Evolutionary conservation across 2,888 invertebrate species (phyloP), one percentile per base, ranked within the genome.

Genomic region (Melieria omissa): DNA sequence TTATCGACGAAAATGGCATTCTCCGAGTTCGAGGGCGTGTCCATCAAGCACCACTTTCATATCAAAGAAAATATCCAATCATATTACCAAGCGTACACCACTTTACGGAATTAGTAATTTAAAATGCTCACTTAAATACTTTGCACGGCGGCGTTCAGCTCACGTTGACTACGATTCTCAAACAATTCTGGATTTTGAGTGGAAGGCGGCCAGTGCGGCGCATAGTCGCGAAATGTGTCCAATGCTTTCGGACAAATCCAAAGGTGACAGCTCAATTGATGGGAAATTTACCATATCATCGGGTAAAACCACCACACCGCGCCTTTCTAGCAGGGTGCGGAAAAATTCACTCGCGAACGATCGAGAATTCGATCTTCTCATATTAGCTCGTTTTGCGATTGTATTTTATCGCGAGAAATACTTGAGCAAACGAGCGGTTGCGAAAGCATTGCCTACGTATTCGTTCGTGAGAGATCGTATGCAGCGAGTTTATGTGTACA

Each of bases 191-290:
- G 67, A 67, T 71, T 16, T 9, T 71, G 4, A 57, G 61, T 14
- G 58, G 61, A 16, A 9, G 68, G 6, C 54, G 46, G 14, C 12
- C 16, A 1, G 55, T 68, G 29, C 16, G 52, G 8, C 49, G 42
- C 6, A 42, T 42, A 6, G 10, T 72, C n/a, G 52, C 10, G 12
- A 29, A 61, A 42, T 74, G 55, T 47, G 54, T 69, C 45, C 66
- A n/a, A 10, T 75, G 72, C 54, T 75, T 74, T 47, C 68, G 69
- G 4, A 16, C 66, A 49, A 72, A 64, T 6, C 69, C 71, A 10
- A 62, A 72, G 62, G 41, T 52, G 4, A 29, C 44, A 9, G 63
- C 58, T 29, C 75, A 75, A 64, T 44, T 75, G 2, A 75, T 75
- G 73, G 73, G 74, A 8, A 54, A 70, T 52, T 60, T 74, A 14